Base-by-base conservation (phyloP, 30 jellyfish, hydroid and myxozoan genomes). In the Pseudorhiza aurosa region DNA sequence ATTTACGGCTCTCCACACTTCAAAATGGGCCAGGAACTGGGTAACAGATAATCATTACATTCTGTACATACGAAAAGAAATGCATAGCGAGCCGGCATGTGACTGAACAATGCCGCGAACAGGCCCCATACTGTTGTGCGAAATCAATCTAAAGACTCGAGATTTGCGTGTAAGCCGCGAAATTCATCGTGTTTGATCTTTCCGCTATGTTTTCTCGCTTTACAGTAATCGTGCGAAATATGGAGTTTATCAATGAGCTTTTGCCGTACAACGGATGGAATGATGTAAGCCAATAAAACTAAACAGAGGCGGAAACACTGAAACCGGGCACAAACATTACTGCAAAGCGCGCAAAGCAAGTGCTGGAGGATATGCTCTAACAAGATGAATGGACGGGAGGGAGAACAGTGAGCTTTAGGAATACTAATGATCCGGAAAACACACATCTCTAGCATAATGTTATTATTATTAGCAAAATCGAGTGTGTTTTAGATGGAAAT, bases 151-250 rank as follows among this genome's bases (percentile, higher is more conserved):
- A 0, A 12, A 19, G 75, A 18, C 56, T 18, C 27, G 30, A 65
- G 91, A 80, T 80, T 64, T 44, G 14, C 58, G 62, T 60, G 65
- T 53, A 70, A 33, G 71, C 68, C 12, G 1, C 50, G 28, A 58
- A 58, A 15, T 45, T 22, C 64, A 19, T 64, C 27, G 46, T 45
- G 89, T 42, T 77, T 76, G 78, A 80, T 80, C 91, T 80, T 80
- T 65, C 91, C 91, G 91, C 91, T 63, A 65, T 36, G 76, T 43
- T 80, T 80, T 80, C 77, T 77, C 91, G 91, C 77, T 80, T 21
- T 53, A 64, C 91, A 32, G 91, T 80, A 80, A 64, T 80, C 91
- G 43, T 51, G 55, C 76, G 73, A 80, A 59, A 49, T 39, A 53
- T 62, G 79, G 31, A 25, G 53, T 28, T 58, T 44, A 30, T 55